Base-by-base conservation (phyloP, 2,113 vertebrate genomes). In the Holacanthus passer region DNA sequence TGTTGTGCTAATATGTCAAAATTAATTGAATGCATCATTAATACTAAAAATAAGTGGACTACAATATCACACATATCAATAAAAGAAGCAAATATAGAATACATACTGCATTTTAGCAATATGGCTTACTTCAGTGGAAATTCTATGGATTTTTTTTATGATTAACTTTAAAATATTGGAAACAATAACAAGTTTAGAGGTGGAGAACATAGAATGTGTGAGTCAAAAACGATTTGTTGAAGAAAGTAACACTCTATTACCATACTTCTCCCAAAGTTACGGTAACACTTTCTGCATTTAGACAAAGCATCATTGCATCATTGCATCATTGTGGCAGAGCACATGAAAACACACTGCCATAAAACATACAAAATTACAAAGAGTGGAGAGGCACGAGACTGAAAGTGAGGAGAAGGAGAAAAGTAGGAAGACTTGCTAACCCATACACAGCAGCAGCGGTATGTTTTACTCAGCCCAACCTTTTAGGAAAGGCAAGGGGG, bases 381-480 rank as follows among this genome's bases (percentile, higher is more conserved):
- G 37, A 8, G 73, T 29, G 27, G 24, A 79, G 48, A 70, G 64
- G 63, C 29, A 71, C 4, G 53, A 29, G 32, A 39, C 62, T 78
- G 50, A 69, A 66, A 63, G 20, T 37, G 32, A 73, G 39, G 52
- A 77, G 41, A 14, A 24, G 55, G 66, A 31, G 50, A 72, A 77
- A 56, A 70, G 52, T 32, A 52, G 17, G 69, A 77, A 75, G 79
- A 82, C 86, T 84, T 37, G 67, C 79, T 69, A 86, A 82, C 63
- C 72, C 76, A 29, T 4, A 81, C 65, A 53, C 31, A 81, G 83
- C 74, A 75, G 77, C 79, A 59, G 53, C 82, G 37, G 31, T 75
- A 85, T 83, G 76, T 88, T 92, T 87, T 88, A 84, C 86, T 86
- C 72, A 68, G 87, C 64, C 47, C 81, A 76, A 74, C 73, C 82